Base-by-base conservation (phyloP, 2,113 vertebrate genomes). In the Ciconia maguari region DNA sequence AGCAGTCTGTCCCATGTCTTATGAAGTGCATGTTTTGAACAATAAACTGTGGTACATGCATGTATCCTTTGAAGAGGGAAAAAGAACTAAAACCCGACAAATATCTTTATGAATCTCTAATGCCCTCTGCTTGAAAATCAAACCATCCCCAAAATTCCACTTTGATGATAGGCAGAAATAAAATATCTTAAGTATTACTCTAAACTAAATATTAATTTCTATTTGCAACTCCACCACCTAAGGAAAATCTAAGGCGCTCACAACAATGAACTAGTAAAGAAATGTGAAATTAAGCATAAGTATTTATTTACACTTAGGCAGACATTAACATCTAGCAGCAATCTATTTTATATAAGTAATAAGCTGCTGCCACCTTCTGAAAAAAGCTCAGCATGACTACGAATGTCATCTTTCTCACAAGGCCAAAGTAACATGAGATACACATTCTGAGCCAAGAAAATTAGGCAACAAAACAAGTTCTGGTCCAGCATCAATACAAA, bases 341-440 rank as follows among this genome's bases (percentile, higher is more conserved):
- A 74, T 13, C 51, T 55, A 7, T 49, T 87, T 58, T 36, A 46
- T 68, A 66, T 84, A 87, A 65, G 78, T 38, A 95, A 92, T 86
- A 90, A 97, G 29, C 12, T 97, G 91, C 96, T 98, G 97, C 97
- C 97, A 97, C 93, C 97, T 97, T 96, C 95, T 95, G 97, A 95
- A 93, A 44, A 87, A 94, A 95, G 19, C 25, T 54, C 71, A 82
- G 74, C 83, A 96, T 93, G 58, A 77, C 95, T 72, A 70, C 12
- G 4, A 66, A 84, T 16, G 32, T 20, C 42, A 44, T 70, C 66
- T 62, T 83, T 75, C 57, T 88, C 78, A 68, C 24, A 71, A 48
- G 48, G 58, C 51, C 52, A 16, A 52, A 66, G 11, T 42, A 87
- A 55, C 22, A 24, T 4, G 29, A 71, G 38, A 54, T 30, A 26